Evolutionary conservation across 2,797 vertebrate genomes (phyloP).

Genomic region (Rhincodon typus): DNA sequence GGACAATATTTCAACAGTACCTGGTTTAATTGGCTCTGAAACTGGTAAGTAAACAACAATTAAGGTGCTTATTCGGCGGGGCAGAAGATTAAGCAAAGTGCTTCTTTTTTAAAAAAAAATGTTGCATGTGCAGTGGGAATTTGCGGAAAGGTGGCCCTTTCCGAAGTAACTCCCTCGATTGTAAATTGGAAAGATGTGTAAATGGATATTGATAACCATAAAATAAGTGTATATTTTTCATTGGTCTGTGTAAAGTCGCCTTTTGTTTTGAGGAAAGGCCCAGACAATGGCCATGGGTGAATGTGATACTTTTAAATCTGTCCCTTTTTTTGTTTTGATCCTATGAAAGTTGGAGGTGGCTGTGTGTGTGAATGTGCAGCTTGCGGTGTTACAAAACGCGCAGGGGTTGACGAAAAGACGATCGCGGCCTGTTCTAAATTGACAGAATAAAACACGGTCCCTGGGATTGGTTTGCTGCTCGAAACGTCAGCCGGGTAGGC

Average conservation of each 20-base stretch:
- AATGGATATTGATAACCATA: neutral
- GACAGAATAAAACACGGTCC: conserved; percentile 58
- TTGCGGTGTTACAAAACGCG: neutral
- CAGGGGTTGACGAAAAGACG: conserved; percentile 51
- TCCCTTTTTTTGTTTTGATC: too few species aligned
- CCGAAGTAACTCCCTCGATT: too few species aligned
- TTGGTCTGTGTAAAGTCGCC: too few species aligned
- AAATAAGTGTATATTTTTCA: too few species aligned
- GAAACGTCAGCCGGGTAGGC: conserved; percentile 56
- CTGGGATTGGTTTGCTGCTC: conserved; percentile 67
- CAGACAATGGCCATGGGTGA: neutral
- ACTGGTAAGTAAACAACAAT: conserved; percentile 36
- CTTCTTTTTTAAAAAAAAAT: neutral
- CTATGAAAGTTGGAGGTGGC: neutral
- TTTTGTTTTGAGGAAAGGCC: too few species aligned
- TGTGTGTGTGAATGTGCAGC: neutral
- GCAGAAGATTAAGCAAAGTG: conserved; percentile 28
- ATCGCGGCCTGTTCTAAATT: conserved; percentile 48
- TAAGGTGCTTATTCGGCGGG: conserved; percentile 31
- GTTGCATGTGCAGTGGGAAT: neutral
- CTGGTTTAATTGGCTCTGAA: conserved; percentile 37
- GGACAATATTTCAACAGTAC: neutral
- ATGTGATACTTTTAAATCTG: too few species aligned
- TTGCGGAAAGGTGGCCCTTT: neutral
- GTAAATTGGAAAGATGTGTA: neutral